These are phyloP conservation scores for Indri indri DNA, from an alignment of 2,113 vertebrate genomes.

Conservation along the genomic window DNA sequence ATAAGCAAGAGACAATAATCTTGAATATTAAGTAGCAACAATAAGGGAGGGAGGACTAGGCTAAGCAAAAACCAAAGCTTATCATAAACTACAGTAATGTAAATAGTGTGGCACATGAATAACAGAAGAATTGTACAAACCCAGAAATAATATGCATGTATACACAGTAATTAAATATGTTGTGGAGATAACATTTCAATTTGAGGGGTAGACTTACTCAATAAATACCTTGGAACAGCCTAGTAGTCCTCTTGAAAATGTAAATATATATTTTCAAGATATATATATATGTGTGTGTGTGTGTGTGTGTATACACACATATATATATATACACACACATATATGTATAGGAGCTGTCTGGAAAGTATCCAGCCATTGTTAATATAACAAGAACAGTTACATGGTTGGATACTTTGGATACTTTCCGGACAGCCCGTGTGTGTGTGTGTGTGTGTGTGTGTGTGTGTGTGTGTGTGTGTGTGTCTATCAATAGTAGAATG, in stretches of 20 bases:
- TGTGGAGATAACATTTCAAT: neutral
- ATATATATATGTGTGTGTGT: too few species aligned
- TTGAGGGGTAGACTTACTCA: neutral
- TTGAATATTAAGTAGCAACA: neutral
- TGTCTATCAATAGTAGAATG: neutral
- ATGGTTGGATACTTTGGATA: too few species aligned
- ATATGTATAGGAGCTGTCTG: too few species aligned
- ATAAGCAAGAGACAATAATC: neutral
- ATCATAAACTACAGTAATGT: neutral
- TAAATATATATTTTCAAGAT: neutral
- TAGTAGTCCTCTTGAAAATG: neutral
- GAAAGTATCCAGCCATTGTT: too few species aligned
- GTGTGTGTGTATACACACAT: too few species aligned
- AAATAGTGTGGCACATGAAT: neutral
- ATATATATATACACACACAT: too few species aligned
- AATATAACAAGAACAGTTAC: too few species aligned
- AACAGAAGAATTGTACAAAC: neutral
- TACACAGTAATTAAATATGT: neutral
- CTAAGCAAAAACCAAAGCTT: neutral
- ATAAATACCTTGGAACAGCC: neutral
- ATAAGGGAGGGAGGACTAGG: neutral
- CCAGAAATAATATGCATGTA: neutral
- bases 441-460: neutral
- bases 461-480: too few species aligned
- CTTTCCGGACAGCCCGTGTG: too few species aligned